Base-by-base conservation (phyloP, 2,888 invertebrate species). In the Netelia melanura region DNA sequence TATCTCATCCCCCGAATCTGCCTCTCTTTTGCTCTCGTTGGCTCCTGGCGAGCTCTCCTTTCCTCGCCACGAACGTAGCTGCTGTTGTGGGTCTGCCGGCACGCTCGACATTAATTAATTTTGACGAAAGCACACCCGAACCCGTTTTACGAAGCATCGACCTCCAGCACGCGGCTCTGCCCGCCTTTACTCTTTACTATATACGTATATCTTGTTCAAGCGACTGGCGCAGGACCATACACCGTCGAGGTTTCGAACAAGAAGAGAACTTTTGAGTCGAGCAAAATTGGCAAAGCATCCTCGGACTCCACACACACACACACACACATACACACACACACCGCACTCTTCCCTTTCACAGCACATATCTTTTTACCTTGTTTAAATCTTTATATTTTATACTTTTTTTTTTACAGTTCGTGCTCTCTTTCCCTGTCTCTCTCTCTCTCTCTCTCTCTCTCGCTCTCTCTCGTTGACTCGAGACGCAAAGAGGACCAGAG, bases 51-150 rank as follows among this genome's bases (percentile, higher is more conserved):
- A 52, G 62, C 70, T 38, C 65, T 54, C 65, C 48, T 80, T 54
- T 72, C 72, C 54, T 44, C 30, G 64, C 71, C 72, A 65, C n/a
- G 58, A 54, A 44, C 14, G 65, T 14, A 14, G 81, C 72, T 67
- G 62, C 74, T 65, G 68, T 74, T 74, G 54, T 71, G 65, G 74
- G 68, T 64, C 52, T 30, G 67, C 62, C 62, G 79, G 74, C 76
- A 76, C 71, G 85, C 86, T 87, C 85, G 85, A 86, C 87, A 86
- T 86, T 88, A 88, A 88, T 88, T 88, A 88, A 88, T 88, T 88
- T 88, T 87, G 88, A 87, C 88, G 88, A 88, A 87, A 87, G 83
- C 83, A 85, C 86, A 84, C 83, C 81, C 83, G 82, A 87, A 84
- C 87, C 87, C 83, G 87, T 86, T 85, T 85, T 74, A 64, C 81